Base-by-base conservation (phyloP, 2,113 vertebrate species). In the Progne subis region DNA sequence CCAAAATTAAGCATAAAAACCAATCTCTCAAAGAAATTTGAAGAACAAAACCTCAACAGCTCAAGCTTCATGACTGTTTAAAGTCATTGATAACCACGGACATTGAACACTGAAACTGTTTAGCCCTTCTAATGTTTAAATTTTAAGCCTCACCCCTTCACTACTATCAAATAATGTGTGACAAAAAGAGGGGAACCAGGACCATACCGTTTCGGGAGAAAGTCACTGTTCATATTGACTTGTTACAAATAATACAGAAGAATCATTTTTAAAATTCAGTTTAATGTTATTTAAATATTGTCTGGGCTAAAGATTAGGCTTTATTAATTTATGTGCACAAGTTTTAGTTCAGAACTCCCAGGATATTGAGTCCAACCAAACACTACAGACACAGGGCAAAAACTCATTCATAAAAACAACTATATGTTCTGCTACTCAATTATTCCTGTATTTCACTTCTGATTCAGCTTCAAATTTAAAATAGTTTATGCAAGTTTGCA, bases 321-420 rank as follows among this genome's bases (percentile, higher is more conserved):
- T 97, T 94, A 96, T 97, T 95, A 88, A 86, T 94, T 91, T 95
- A 91, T 88, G 93, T 93, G 90, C 94, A 97, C 90, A 96, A 86
- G 72, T 94, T 92, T 92, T 77, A 94, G 93, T 78, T 94, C 80
- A 97, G 85, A 96, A 95, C 82, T 92, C 94, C 72, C 88, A 94
- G 88, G 86, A 94, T 84, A 96, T 56, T 18, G 68, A 93, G 47
- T 90, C 93, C 94, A 94, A 95, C 79, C 94, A 94, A 90, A 86
- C 76, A 90, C 90, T 94, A 95, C 93, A 96, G 47, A 95, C 76
- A 96, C 60, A 96, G 93, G 88, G 94, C 72, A 96, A 97, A 92
- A 96, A 83, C 76, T 92, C 68, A 46, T 89, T 92, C 93, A 93
- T 74, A 88, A 81, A 87, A 94, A 87, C 78, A 85, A 68, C 88